These are phyloP conservation scores for Diarsia brunnea DNA, from an alignment of 2,888 invertebrate genomes.

Conservation along the genomic window DNA sequence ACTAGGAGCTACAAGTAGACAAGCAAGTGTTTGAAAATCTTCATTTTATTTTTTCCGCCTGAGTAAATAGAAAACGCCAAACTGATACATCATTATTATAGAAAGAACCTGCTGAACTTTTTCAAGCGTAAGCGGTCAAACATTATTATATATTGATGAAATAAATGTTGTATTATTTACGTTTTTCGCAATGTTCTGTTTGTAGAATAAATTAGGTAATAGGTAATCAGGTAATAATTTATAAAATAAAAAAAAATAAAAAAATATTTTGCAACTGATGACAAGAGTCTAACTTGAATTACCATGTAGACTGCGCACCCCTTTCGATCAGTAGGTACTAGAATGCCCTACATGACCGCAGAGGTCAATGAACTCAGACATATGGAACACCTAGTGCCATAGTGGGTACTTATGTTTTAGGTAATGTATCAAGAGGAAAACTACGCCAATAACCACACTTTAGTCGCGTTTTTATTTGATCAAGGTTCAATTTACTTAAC, in stretches of 20 bases:
- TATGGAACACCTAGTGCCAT: conserved; percentile 2
- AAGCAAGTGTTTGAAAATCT: background rate
- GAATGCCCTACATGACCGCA: conserved; percentile 45
- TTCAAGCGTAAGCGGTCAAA: background rate
- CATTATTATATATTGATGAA: background rate
- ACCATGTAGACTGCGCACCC: background rate
- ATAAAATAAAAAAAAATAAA: too few relatives aligned
- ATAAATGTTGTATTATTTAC: background rate
- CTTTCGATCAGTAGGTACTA: conserved; percentile 7
- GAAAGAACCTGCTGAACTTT: background rate
- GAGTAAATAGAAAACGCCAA: background rate
- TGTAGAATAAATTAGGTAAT: background rate
- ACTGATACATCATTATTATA: too few relatives aligned
- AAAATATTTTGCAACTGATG: background rate
- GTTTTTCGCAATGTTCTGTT: background rate
- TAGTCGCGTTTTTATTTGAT: conserved; percentile 2
- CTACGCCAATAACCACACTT: conserved; percentile 1
- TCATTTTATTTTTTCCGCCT: background rate
- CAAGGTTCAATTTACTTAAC: conserved; percentile 29
- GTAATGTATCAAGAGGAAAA: conserved; percentile 25
- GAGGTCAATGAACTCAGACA: conserved; percentile 43
- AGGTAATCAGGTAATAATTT: too few relatives aligned
- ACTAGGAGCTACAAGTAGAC: background rate
- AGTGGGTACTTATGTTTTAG: background rate
- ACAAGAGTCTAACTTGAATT: background rate